Base-by-base conservation (phyloP, 1,140 invertebrate genomes). In the Ladona fulva region DNA sequence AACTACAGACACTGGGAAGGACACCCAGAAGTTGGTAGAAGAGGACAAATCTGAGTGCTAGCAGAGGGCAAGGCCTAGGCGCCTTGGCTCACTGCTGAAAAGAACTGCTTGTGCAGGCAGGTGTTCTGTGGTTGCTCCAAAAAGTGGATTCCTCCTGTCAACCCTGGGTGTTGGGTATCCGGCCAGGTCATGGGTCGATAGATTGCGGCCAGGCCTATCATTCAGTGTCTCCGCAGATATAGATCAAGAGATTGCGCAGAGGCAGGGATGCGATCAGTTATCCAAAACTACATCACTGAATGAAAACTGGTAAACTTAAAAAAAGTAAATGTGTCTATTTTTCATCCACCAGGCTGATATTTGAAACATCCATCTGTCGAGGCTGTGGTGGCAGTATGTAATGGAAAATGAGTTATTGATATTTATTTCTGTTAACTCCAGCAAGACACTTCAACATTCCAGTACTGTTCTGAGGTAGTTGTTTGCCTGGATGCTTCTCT, bases 21-120 rank as follows among this genome's bases (percentile, higher is more conserved):
- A 97, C 84, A 97, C 95, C 0, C 93, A 94, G 84, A 91, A 93
- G 83, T 88, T 97, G 78, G 95, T 97, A 76, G 92, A 93, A 83
- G 95, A 96, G 86, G 95, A 96, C 85, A 89, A 90, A 80, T 90
- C 89, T 74, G 90, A 91, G 81, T 90, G 87, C 82, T 87, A 83
- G 80, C n/a, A 42, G 59, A 59, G 52, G 52, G 52, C n/a, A 6
- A 66, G 52, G 52, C 52, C 52, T 19, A 66, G 52, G 52, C 52
- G 52, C 76, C 25, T 77, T 42, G 24, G 37, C 42, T 77, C 24
- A 14, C n/a, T 37, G 37, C 37, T 37, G 3, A 77, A 44, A 25
- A 75, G 74, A 25, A 75, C 24, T 75, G 29, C 24, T 25, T 25
- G 29, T 24, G 74, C 24, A 25, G 24, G 24, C 74, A 75, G 29